Base-by-base conservation (phyloP, 2,888 invertebrate genomes). In the Amphipoea oculea region DNA sequence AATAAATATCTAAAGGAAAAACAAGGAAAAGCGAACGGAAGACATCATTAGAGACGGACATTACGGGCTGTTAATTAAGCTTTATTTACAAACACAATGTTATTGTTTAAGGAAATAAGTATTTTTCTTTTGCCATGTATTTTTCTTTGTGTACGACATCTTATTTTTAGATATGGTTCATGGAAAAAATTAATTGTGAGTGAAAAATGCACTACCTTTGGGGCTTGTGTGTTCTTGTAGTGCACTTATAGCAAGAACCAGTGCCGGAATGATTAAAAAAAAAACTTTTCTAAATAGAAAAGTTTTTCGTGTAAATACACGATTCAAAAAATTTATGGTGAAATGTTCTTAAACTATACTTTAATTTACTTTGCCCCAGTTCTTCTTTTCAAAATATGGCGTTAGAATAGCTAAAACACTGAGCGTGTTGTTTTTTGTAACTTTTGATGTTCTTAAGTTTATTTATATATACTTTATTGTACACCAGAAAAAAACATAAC, bases 51-150 rank as follows among this genome's bases (percentile, higher is more conserved):
- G 70, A 65, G 45, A 40, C 36, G n/a, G 23, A 77, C 48, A 63
- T 85, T 81, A 76, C 82, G 40, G 70, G 17, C 81, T 84, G 78
- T 79, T 73, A 86, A 78, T 78, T 67, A 75, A 76, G 72, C 77
- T 81, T 69, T 69, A 76, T 80, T 81, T 79, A 70, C 23, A 51
- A 67, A 81, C 79, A 68, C 67, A 72, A 77, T 74, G 23, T 85
- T 80, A 73, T 80, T 82, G 70, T 81, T 42, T 68, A 45, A 45
- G 63, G 67, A 60, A 79, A 60, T 40, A 62, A 67, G 36, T 48
- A 14, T 68, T 48, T 57, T 48, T 54, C n/a, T 48, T 75, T 62
- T 40, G 20, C 4, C 40, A 9, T 40, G 9, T 60, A 3, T 42
- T 73, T 42, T 42, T 60, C 36, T 80, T 60, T 67, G 36, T 82